These are phyloP conservation scores for Sebastes iracundus DNA, from an alignment of 2,797 vertebrate species.

Conservation along the genomic window DNA sequence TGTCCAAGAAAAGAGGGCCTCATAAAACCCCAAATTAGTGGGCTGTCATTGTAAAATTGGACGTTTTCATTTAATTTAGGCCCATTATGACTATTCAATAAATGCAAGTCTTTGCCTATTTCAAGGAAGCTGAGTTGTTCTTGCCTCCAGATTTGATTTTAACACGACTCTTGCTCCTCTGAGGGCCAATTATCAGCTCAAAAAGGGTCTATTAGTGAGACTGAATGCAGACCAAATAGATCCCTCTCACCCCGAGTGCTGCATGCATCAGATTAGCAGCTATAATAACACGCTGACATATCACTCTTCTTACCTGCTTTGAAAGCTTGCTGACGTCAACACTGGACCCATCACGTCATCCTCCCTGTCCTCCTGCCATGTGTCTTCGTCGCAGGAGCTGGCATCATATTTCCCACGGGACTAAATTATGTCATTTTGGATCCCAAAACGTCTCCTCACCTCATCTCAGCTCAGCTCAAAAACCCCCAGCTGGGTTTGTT, in stretches of 20 bases:
- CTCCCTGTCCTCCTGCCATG: neutral
- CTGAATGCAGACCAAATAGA: neutral
- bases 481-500: conserved; percentile 10
- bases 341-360: neutral
- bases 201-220: conserved; percentile 13
- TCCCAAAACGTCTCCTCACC: conserved; percentile 26
- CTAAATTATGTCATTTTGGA: conserved; percentile 21
- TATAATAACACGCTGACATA: conserved; percentile 18
- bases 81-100: neutral
- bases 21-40: conserved; percentile 37
- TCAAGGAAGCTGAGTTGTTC: neutral
- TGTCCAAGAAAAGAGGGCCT: conserved; percentile 41
- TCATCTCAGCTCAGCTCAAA: conserved; percentile 4
- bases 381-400: conserved; percentile 2
- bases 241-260: neutral
- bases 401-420: conserved; percentile 14
- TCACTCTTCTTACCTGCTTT: conserved; percentile 9
- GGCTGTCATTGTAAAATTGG: conserved; percentile 16
- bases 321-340: conserved; percentile 10
- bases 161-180: neutral
- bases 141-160: neutral
- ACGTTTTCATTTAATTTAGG: conserved; percentile 26
- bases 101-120: neutral
- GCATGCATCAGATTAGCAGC: conserved; percentile 18
- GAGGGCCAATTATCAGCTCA: conserved; percentile 17